Base-by-base conservation (phyloP, 2,797 vertebrate genomes). In the Brachyrhaphis roseni region DNA sequence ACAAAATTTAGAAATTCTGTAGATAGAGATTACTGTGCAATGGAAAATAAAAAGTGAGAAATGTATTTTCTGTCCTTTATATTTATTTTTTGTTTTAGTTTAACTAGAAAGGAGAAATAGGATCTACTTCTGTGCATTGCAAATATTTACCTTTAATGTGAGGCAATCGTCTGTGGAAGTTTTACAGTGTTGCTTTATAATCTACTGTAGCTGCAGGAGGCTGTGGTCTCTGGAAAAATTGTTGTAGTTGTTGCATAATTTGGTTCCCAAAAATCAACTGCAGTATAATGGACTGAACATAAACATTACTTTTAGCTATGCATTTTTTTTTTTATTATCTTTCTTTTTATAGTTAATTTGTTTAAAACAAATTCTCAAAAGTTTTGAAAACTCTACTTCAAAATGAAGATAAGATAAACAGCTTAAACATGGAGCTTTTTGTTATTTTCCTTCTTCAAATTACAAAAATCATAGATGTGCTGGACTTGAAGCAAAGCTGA, bases 11-110 rank as follows among this genome's bases (percentile, higher is more conserved):
- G 95, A 96, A 94, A 91, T 91, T 95, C 89, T 96, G 95, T 97
- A 97, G 95, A 95, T 95, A 96, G 94, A 97, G 95, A 95, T 95
- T 92, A 96, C 91, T 95, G 96, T 95, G 92, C 96, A 94, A 96
- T 94, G 95, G 92, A 93, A 92, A 94, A 79, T 93, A 94, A 96
- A 95, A 95, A 95, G 91, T 89, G 86, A 87, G 94, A 95, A 95
- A 95, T 88, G 80, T 86, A 79, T n/a, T 47, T 73, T 75, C 34
- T 83, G 83, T 87, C 83, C 20, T 80, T 72, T 51, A 66, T n/a
- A 3, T 31, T 68, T 0, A 5, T 68, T 66, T 6, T 8, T 4
- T 36, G 7, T n/a, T 75, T 31, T 41, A 12, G 11, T 70, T 45
- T 72, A 1, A 26, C 43, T n/a, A 28, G 26, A 72, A 28, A 43